These are phyloP conservation scores for Pandemis heparana DNA, from an alignment of 2,888 invertebrate species.

Conservation along the genomic window DNA sequence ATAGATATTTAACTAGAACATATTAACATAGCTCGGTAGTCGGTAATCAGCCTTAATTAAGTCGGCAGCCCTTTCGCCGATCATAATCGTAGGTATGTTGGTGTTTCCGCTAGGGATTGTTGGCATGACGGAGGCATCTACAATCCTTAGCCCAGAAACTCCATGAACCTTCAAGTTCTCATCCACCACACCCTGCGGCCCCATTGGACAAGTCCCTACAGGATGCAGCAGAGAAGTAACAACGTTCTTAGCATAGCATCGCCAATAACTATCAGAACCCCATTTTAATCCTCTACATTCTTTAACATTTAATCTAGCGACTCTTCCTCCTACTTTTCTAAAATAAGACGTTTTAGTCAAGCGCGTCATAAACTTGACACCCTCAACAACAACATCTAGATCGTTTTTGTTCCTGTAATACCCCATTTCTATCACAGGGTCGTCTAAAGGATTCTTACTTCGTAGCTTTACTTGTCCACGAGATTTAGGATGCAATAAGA, in stretches of 20 bases:
- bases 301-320: slow-evolving; percentile 68
- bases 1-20: slow-evolving; percentile 7
- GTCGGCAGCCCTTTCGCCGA: slow-evolving; percentile 77
- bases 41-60: slow-evolving; percentile 67
- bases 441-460: slow-evolving; percentile 64
- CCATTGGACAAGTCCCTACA: slow-evolving; percentile 79
- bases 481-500: slow-evolving; percentile 69
- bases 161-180: slow-evolving; percentile 67
- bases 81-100: slow-evolving; percentile 76
- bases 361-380: slow-evolving; percentile 61
- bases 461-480: slow-evolving; percentile 66
- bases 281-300: slow-evolving; percentile 80
- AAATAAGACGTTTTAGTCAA: slow-evolving; percentile 66
- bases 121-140: slow-evolving; percentile 76
- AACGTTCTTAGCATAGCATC: slow-evolving; percentile 85
- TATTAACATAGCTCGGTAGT: slow-evolving; percentile 20
- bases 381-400: slow-evolving; percentile 57
- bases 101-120: slow-evolving; percentile 72
- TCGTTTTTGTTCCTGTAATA: slow-evolving; percentile 65
- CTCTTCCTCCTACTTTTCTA: slow-evolving; percentile 56
- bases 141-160: slow-evolving; percentile 64
- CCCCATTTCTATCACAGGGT: slow-evolving; percentile 69
- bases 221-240: slow-evolving; percentile 87
- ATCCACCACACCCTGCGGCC: slow-evolving; percentile 69
- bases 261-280: slow-evolving; percentile 87